Base-by-base conservation (phyloP, 2,888 invertebrate species). In the Fabriciana adippe region DNA sequence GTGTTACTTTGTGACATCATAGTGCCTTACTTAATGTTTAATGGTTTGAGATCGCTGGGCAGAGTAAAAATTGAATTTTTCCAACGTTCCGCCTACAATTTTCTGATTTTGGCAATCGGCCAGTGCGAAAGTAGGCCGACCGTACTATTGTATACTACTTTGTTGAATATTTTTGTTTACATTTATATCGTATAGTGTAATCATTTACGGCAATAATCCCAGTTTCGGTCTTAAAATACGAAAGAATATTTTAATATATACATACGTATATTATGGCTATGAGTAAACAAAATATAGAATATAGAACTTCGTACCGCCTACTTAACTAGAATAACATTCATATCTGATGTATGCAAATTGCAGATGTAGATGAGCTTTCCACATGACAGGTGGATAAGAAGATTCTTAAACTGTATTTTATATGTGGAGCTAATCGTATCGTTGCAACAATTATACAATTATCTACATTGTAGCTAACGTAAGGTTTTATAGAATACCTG, bases 71-170 rank as follows among this genome's bases (percentile, higher is more conserved):
- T 41, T 41, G 11, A 8, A 2, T 8, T 41, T 41, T 41, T 41
- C 11, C 35, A 41, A 41, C 4, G 26, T 26, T 15, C 48, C n/a
- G 45, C 26, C 55, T 51, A 48, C 45, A 54, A 64, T 60, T 61
- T 55, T 59, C 55, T 51, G 55, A 55, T 48, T 50, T 50, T 65
- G 64, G 64, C 55, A 16, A 55, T 61, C 50, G 14, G 55, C 68
- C 68, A 68, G 45, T 47, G 21, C 21, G 55, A 68, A 68, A 68
- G 60, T 68, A 55, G 60, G 64, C 60, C 63, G 63, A 63, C 54
- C 50, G 14, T 47, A 48, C 47, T 53, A 65, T 57, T 59, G 51
- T 16, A 48, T 59, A 48, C 48, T 48, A 47, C n/a, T n/a, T 21
- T 26, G 31, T 61, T 61, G 51, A 50, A 61, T 51, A 59, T 26